Percentiles rank a stretch among this genome's conserved stretches.
Evolutionary conservation across 1,140 invertebrate species (phyloP).

Genomic region (Bombus picipes): DNA sequence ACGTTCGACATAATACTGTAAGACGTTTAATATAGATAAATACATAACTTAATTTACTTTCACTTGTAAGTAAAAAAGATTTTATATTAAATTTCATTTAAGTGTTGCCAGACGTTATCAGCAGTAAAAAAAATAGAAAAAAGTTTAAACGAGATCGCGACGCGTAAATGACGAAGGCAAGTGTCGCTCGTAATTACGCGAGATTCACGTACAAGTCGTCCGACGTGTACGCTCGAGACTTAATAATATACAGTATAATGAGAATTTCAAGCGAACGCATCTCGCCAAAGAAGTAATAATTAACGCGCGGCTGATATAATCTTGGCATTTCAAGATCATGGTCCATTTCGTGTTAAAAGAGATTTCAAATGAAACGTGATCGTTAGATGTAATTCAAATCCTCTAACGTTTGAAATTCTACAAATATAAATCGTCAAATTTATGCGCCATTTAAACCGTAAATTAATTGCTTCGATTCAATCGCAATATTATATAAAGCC

Average conservation of each 20-base stretch:
- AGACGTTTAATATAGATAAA: background rate
- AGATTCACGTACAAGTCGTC: background rate
- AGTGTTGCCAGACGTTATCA: too few relatives aligned
- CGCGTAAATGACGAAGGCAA: background rate
- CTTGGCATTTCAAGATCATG: background rate
- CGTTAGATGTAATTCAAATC: background rate
- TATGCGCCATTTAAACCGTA: background rate
- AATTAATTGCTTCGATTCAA: background rate
- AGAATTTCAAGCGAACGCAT: conserved; percentile 10
- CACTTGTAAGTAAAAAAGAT: too few relatives aligned
- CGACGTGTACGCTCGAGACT: background rate
- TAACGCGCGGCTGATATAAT: background rate
- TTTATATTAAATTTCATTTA: background rate
- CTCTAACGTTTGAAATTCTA: background rate
- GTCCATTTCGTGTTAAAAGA: background rate
- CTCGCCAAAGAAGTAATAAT: conserved; percentile 20
- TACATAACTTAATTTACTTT: background rate
- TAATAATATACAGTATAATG: conserved; percentile 13
- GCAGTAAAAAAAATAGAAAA: background rate
- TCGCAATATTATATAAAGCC: background rate
- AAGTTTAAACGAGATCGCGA: background rate
- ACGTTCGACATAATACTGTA: background rate
- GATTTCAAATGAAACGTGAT: background rate
- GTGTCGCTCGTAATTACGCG: conserved; percentile 17
- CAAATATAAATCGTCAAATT: background rate